These are phyloP conservation scores for Mustelus asterias DNA, from an alignment of 2,113 vertebrate species.

Conservation along the genomic window DNA sequence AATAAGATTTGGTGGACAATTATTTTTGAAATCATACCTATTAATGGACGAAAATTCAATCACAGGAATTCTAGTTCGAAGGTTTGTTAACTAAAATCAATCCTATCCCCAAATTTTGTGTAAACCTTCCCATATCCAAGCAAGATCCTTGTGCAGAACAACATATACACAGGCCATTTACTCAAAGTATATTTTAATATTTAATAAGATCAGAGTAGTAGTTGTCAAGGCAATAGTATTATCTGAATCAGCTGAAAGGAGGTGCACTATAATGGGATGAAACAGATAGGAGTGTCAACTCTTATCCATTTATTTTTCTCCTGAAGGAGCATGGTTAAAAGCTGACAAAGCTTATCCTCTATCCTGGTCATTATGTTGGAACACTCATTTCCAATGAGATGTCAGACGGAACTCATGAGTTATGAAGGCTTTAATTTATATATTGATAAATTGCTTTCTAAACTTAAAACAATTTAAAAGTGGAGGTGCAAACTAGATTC, in stretches of 20 bases:
- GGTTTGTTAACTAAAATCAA: not conserved
- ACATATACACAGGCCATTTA: not conserved
- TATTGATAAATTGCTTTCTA: not conserved
- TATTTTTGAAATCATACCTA: not conserved
- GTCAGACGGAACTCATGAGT: not conserved
- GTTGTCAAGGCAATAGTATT: not conserved
- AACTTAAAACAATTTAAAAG: not conserved
- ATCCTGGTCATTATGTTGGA: not conserved
- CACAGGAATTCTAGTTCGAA: not conserved
- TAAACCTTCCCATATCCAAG: not conserved
- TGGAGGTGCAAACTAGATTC: not conserved
- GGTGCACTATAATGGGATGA: constrained; percentile 7
- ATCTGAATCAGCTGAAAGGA: constrained; percentile 4
- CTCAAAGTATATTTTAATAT: constrained; percentile 29
- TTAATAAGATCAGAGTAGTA: constrained; percentile 23
- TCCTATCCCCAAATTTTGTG: not conserved
- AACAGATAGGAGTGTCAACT: not conserved
- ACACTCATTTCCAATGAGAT: not conserved
- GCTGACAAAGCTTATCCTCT: not conserved
- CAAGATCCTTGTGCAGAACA: not conserved
- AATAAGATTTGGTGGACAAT: not conserved
- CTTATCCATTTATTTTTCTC: constrained; percentile 24
- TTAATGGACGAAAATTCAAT: not conserved
- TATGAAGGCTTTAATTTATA: not conserved
- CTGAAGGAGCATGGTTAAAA: not conserved